Percentiles rank a stretch among this genome's conserved stretches.
These are phyloP conservation scores for Menura novaehollandiae DNA, from an alignment of 2,113 vertebrate genomes.

Conservation along the genomic window DNA sequence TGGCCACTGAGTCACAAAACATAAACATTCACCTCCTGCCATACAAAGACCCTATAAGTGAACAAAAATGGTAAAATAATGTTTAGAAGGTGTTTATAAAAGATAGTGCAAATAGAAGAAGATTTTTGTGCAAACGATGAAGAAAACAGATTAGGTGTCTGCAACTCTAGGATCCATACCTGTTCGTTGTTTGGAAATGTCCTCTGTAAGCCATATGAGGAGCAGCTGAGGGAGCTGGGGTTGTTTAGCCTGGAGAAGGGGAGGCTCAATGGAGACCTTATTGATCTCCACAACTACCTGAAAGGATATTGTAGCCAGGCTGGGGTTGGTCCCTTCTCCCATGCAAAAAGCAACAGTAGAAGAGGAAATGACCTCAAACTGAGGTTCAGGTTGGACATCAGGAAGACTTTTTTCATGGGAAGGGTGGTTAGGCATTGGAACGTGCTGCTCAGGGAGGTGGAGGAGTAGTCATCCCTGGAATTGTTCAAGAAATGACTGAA, in stretches of 20 bases:
- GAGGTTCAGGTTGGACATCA: background rate
- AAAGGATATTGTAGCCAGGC: no score
- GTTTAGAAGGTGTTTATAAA: background rate
- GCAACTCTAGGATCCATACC: background rate
- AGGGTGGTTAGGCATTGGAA: background rate
- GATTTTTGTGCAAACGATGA: background rate
- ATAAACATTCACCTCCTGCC: background rate
- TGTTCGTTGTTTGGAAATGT: background rate
- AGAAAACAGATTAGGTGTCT: background rate
- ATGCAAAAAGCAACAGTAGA: accelerated
- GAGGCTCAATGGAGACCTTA: accelerated
- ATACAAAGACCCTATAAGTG: background rate
- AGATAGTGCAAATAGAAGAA: background rate
- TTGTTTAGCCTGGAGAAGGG: background rate
- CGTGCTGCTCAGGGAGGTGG: accelerated
- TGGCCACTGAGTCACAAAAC: background rate
- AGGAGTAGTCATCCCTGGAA: background rate
- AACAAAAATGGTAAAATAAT: background rate
- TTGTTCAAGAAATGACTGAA: background rate
- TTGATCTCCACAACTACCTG: accelerated
- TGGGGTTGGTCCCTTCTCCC: accelerated
- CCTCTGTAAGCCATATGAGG: background rate
- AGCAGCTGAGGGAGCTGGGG: background rate
- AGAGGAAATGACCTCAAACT: background rate
- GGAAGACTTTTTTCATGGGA: background rate